Conservation (phyloP, 2,113 vertebrate genomes). For the Vireo altiloquus region DNA sequence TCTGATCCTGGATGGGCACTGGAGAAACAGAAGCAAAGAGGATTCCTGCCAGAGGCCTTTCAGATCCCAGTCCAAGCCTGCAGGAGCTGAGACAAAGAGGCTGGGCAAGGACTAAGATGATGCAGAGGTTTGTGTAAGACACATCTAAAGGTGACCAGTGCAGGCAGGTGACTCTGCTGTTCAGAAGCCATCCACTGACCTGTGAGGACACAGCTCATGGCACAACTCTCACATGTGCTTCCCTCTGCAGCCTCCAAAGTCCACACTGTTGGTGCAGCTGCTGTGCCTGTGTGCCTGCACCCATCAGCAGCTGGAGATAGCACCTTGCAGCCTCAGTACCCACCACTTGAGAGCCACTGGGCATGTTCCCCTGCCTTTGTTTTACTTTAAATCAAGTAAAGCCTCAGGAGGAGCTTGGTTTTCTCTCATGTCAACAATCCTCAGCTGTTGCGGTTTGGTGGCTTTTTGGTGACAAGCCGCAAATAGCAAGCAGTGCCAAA, state of each 20-base stretch:
- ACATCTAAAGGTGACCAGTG: background rate
- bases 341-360: background rate
- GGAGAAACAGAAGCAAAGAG: background rate
- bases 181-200: background rate
- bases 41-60: background rate
- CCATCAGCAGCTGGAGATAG: background rate
- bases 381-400: background rate
- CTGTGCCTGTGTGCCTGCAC: background rate
- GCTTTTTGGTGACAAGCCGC: too few species aligned
- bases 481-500: too few species aligned
- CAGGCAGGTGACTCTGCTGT: background rate
- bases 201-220: background rate
- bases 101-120: background rate
- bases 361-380: background rate
- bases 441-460: too few species aligned
- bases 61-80: background rate
- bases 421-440: background rate
- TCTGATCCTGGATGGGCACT: background rate
- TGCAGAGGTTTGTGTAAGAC: background rate
- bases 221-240: background rate
- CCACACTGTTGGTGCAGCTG: background rate
- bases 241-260: background rate
- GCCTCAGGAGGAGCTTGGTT: background rate
- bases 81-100: background rate
- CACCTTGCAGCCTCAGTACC: background rate